These are phyloP conservation scores for Chrysoperla carnea DNA, from an alignment of 1,140 invertebrate species.

Conservation along the genomic window DNA sequence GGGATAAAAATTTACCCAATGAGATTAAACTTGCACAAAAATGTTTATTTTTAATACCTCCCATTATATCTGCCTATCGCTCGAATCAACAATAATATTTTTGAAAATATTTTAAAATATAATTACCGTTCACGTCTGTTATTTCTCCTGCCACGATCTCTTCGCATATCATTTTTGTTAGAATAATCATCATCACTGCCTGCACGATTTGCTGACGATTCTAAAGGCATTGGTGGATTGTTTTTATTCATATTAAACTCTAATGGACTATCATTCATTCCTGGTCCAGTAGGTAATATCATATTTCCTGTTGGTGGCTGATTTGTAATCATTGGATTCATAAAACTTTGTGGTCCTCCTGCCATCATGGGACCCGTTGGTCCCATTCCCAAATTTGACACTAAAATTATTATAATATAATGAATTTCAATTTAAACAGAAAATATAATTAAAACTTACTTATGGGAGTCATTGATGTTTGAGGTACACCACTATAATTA, in stretches of 20 bases:
- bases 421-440: background rate
- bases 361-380: background rate
- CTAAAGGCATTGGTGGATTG: conserved; percentile 32
- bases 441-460: background rate
- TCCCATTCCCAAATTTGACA: background rate
- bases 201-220: conserved; percentile 10
- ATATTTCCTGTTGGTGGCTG: background rate
- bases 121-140: conserved; percentile 17
- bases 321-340: background rate
- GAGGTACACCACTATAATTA: conserved; percentile 1
- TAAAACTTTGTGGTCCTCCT: background rate
- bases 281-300: conserved; percentile 23
- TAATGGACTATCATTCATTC: conserved; percentile 45
- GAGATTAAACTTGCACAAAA: no score
- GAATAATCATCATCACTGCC: conserved; percentile 25
- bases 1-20: no score
- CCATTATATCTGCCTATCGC: no score
- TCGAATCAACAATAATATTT: no score
- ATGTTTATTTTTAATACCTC: no score
- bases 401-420: conserved; percentile 1
- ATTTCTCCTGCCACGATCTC: conserved; percentile 14
- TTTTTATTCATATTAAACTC: conserved; percentile 49
- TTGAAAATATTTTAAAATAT: no score
- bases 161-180: conserved; percentile 20
- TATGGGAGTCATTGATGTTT: conserved; percentile 1